A percentile compares a stretch with the other conserved stretches of the same genome.
These are phyloP conservation scores for Cacoxenus indagator DNA, from an alignment of 2,888 invertebrate species.

Conservation along the genomic window DNA sequence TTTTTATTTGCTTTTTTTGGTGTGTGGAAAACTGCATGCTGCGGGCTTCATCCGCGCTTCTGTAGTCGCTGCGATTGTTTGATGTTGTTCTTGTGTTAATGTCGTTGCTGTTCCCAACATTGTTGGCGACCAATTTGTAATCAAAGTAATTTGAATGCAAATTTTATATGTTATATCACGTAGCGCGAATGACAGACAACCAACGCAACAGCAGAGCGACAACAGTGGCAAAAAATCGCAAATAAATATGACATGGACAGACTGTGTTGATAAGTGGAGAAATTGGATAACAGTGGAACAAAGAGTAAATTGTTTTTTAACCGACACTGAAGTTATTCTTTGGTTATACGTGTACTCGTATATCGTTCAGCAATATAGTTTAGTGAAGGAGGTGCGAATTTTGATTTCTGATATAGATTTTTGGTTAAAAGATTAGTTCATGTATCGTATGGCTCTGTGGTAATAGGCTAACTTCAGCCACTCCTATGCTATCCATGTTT, in stretches of 20 bases:
- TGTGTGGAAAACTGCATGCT: slow-evolving; percentile 10
- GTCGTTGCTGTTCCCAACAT: slow-evolving; percentile 24
- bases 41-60: not conserved
- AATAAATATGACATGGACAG: slow-evolving; percentile 41
- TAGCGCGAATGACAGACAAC: slow-evolving; percentile 39
- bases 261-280: slow-evolving; percentile 2
- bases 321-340: too few species aligned
- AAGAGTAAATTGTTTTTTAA: too few species aligned
- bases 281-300: slow-evolving; percentile 32
- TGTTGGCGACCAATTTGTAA: slow-evolving; percentile 57
- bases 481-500: too few species aligned
- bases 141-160: slow-evolving; percentile 65
- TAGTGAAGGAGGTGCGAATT: too few species aligned
- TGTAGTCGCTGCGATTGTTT: not conserved
- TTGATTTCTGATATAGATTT: too few species aligned
- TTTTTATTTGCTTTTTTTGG: slow-evolving; percentile 10
- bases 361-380: too few species aligned
- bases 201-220: slow-evolving; percentile 31
- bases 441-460: too few species aligned
- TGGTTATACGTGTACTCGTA: too few species aligned
- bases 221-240: slow-evolving; percentile 41
- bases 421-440: too few species aligned
- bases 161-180: slow-evolving; percentile 56
- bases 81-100: slow-evolving; percentile 7
- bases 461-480: too few species aligned